Evolutionary conservation across 2,113 vertebrate species (phyloP).

Genomic region (Malaclemys terrapin): DNA sequence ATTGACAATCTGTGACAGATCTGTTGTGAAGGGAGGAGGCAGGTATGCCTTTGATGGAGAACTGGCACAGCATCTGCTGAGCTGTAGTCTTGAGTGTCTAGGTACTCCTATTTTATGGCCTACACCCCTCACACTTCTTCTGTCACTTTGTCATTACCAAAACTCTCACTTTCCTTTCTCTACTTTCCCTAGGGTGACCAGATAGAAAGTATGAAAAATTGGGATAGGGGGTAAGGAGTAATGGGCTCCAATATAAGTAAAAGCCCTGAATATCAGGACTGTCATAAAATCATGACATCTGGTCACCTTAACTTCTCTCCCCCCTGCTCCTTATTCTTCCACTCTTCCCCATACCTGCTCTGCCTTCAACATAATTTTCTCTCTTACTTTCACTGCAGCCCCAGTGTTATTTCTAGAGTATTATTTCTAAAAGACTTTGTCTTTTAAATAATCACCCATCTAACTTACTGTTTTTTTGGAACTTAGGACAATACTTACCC

Average conservation of each 20-base stretch:
- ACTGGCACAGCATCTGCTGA: neutral
- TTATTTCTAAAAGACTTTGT: neutral
- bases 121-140: neutral
- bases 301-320: too few species aligned
- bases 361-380: neutral
- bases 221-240: too few species aligned
- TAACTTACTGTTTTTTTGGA: neutral
- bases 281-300: too few species aligned
- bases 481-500: neutral
- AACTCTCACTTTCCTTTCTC: too few species aligned
- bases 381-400: neutral
- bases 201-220: too few species aligned
- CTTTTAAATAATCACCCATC: neutral
- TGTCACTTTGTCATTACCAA: neutral
- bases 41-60: neutral
- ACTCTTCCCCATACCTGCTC: neutral
- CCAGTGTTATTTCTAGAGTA: neutral
- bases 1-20: neutral
- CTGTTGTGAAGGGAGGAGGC: neutral
- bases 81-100: neutral
- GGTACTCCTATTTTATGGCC: neutral
- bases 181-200: too few species aligned
- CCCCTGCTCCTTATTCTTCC: neutral
- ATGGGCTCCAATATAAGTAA: too few species aligned
- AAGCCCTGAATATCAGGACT: too few species aligned